Evolutionary conservation across 1,140 invertebrate species (phyloP), one percentile per base, ranked within the genome.

Genomic region (Cydia fagiglandana): DNA sequence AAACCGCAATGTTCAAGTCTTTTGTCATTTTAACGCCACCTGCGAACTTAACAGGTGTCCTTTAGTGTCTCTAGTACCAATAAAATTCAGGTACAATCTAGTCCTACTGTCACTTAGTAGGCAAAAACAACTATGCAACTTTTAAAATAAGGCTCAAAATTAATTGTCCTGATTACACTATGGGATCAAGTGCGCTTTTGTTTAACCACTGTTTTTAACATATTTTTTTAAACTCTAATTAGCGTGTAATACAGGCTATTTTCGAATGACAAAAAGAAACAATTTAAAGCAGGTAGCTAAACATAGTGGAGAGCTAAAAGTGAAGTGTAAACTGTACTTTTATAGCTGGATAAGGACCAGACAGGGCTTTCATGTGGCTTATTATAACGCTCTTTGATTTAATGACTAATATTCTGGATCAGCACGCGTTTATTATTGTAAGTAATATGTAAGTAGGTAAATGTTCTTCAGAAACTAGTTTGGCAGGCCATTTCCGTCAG

Each of bases 51-150:
- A 61, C 56, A 61, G 20, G 56, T 61, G 56, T 6, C 17, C 56
- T 61, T 10, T 61, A 61, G 56, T 20, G 17, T 61, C n/a, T 61
- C 56, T 61, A 61, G 56, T n/a, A n/a, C 56, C 56, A 61, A 61
- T 61, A 61, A 61, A 61, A 61, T 9, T 10, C 56, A 61, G 56
- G 56, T 61, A 61, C 56, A 7, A 47, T 15, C 45, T 47, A 47
- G 15, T n/a, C 15, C 50, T 53, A 53, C 15, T 53, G 50, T 53
- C 4, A n/a, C 50, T 15, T 13, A 15, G n/a, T 2, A 17, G 6
- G n/a, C 15, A n/a, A 53, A n/a, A 53, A 53, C n/a, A 7, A n/a
- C 50, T 17, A 1, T 53, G n/a, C 0, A 2, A 4, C n/a, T 53
- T n/a, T 53, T n/a, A 2, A 17, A n/a, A 17, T 53, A 53, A 53